A percentile compares a stretch with the other conserved stretches of the same genome.
phyloP scores from a whole-genome alignment of 2,113 vertebrate genomes.

The Smithornis capensis region DNA sequence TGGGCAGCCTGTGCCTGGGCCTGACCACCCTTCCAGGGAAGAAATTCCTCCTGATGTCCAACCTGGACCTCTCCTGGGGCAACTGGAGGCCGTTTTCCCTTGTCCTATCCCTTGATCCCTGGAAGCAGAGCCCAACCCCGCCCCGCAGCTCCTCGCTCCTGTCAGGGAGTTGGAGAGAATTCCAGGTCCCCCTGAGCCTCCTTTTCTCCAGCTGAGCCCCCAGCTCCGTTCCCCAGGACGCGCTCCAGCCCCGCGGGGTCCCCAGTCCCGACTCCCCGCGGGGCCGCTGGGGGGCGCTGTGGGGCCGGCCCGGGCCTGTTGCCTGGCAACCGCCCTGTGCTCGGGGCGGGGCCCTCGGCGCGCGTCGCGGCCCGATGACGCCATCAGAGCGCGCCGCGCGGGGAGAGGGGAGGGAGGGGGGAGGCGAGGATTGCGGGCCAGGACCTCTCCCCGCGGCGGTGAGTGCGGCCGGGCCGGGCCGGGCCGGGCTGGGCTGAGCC shows the following conservation, averaged over 20 bases:
- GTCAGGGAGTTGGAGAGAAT: background rate
- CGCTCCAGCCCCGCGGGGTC: rapidly evolving
- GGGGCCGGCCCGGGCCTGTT: background rate
- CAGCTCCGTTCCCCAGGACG: too few relatives aligned
- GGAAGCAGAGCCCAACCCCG: background rate
- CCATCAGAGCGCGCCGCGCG: background rate
- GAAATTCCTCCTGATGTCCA: background rate
- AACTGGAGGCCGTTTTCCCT: too few relatives aligned
- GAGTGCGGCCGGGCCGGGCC: background rate
- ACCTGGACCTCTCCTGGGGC: background rate
- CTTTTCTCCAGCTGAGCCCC: background rate
- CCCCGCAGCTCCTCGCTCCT: background rate
- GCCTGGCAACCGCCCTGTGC: background rate
- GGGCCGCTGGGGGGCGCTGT: background rate
- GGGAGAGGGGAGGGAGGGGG: background rate
- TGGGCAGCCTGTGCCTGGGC: background rate
- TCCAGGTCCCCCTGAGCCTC: too few relatives aligned
- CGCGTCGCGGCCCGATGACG: background rate
- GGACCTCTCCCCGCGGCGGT: background rate
- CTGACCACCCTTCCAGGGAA: background rate
- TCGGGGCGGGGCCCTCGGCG: background rate
- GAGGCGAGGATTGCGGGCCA: background rate
- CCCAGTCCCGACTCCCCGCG: too few relatives aligned
- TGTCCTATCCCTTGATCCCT: rapidly evolving
- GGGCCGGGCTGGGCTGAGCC: background rate